A percentile compares a stretch with the other conserved stretches of the same genome.
phyloP scores from a whole-genome alignment of 1,140 invertebrate species.

The Ceratina calcarata region DNA sequence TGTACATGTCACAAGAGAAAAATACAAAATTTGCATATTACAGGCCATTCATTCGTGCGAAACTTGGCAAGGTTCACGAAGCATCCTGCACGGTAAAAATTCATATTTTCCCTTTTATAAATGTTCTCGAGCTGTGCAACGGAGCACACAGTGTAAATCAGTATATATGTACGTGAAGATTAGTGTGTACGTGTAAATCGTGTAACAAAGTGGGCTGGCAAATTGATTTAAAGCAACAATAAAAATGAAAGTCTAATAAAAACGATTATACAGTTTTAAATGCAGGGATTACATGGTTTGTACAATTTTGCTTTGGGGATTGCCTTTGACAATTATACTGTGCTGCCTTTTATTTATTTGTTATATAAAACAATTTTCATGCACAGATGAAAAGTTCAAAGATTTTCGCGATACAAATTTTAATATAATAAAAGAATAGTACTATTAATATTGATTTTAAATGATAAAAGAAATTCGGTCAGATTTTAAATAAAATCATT shows the following conservation, averaged over 20 bases:
- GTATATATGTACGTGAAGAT: not conserved
- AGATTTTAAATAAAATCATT: no score
- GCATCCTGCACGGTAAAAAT: conserved; percentile 95
- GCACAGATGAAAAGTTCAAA: no score
- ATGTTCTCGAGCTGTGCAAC: conserved; percentile 5
- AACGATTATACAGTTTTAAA: not conserved
- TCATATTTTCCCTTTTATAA: conserved; percentile 5
- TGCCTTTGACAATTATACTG: conserved; percentile 32
- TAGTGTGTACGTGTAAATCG: not conserved
- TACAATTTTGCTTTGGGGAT: conserved; percentile 53
- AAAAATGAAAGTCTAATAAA: no score
- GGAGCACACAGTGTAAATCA: not conserved
- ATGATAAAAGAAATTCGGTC: no score
- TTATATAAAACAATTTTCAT: no score
- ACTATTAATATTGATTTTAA: no score
- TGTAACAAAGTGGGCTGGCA: not conserved
- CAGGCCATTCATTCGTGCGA: conserved; percentile 93
- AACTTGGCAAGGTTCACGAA: conserved; percentile 97
- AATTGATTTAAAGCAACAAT: no score
- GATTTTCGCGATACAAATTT: not conserved
- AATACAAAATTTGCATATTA: conserved; percentile 62
- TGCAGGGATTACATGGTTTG: conserved; percentile 37
- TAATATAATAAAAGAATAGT: not conserved
- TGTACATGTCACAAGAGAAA: not conserved
- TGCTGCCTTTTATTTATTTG: conserved; percentile 29